Evolutionary conservation across 2,797 vertebrate genomes (phyloP), one percentile per base, ranked within the genome.

Genomic region (Melopsittacus undulatus): DNA sequence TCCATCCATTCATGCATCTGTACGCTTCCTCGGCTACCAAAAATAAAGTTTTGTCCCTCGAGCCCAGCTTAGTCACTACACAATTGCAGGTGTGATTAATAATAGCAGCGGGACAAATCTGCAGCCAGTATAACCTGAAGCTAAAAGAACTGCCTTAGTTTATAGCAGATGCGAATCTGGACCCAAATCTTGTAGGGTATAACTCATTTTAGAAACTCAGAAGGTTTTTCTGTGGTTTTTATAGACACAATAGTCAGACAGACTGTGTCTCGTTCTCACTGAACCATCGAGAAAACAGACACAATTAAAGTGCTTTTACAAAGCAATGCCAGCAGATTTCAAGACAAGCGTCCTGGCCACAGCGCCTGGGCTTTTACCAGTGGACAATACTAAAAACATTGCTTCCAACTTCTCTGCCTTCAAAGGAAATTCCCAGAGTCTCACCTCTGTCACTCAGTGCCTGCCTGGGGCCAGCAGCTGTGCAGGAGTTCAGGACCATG

Each of bases 241-340:
- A 74, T 87, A 83, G 83, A 87, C 34, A 89, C 83, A 92, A 79
- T 69, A 68, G 76, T 49, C 82, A 92, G 82, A 92, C 46, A 88
- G 82, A 13, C 63, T 52, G 24, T 36, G 77, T 72, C 81, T 87
- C 30, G 10, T 64, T 86, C 70, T 54, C 81, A 90, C 64, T 15
- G 40, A 59, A 6, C 69, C 34, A 48, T 69, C 43, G 12, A 83
- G 68, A 79, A 93, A 75, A 76, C 74, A 38, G 70, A 48, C 70
- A 75, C 32, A 62, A 90, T 79, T 48, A 49, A 79, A 94, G n/a
- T 12, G 38, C 82, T 67, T 78, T 69, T 51, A 87, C 69, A 95
- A 76, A 83, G 48, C 34, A 32, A 26, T 48, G 59, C 68, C 59
- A 75, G 56, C 36, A 81, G 52, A 78, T 69, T 79, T 62, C 20